Conservation (phyloP, 2,113 vertebrate species). For the Struthio camelus region DNA sequence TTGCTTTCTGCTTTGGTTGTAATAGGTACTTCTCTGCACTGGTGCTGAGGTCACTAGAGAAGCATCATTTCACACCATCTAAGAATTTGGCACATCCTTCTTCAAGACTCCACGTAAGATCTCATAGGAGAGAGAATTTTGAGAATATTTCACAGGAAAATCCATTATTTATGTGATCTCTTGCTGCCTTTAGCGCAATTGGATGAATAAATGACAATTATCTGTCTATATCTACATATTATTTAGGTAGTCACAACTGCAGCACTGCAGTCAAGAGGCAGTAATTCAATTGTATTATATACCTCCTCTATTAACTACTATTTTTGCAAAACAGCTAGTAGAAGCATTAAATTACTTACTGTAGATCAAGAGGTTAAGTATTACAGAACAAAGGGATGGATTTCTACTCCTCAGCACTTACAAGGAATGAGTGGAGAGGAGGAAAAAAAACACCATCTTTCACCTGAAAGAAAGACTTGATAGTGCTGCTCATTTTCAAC, state of each 20-base stretch:
- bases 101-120: constrained; percentile 64
- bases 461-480: neutral
- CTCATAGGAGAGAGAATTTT: no score
- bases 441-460: neutral
- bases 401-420: neutral
- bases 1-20: neutral
- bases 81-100: constrained; percentile 21
- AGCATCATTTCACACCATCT: neutral
- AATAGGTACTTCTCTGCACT: neutral
- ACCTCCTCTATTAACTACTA: neutral
- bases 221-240: constrained; percentile 70
- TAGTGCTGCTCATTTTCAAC: neutral
- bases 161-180: constrained; percentile 71
- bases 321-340: neutral
- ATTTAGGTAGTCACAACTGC: constrained; percentile 58
- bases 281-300: neutral
- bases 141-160: constrained; percentile 69
- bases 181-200: constrained; percentile 54
- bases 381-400: neutral
- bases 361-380: neutral
- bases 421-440: neutral
- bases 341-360: neutral
- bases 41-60: neutral
- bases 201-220: constrained; percentile 74
- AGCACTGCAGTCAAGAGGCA: constrained; percentile 16